Evolutionary conservation across 1,140 invertebrate genomes (phyloP).

Genomic region (Whitmania pigra): DNA sequence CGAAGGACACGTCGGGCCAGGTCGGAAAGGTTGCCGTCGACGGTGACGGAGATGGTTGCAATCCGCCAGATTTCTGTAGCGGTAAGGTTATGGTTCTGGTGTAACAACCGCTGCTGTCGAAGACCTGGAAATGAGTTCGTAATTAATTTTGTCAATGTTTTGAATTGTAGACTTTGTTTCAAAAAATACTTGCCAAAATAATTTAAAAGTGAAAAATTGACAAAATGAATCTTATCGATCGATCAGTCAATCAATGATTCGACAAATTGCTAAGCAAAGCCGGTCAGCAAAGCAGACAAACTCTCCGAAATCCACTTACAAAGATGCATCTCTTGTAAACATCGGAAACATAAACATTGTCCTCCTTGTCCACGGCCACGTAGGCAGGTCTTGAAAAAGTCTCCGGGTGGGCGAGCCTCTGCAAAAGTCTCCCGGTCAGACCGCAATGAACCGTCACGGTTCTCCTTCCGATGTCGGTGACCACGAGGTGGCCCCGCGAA

Average conservation of each 20-base stretch:
- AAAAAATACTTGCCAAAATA: no score
- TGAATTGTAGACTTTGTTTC: no score
- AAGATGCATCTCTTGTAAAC: no score
- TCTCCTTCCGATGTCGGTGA: not conserved
- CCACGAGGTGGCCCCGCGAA: conserved; percentile 1
- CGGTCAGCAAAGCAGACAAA: no score
- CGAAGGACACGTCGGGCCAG: not conserved
- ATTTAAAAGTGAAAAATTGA: no score
- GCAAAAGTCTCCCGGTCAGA: not conserved
- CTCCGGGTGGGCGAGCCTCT: not conserved
- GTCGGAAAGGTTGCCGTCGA: no score
- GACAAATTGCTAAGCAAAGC: no score
- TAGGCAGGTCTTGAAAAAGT: not conserved
- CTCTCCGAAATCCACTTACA: no score
- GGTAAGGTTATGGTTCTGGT: conserved; percentile 6
- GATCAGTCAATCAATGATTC: no score
- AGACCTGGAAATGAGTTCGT: conserved; percentile 14
- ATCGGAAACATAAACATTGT: conserved; percentile 23
- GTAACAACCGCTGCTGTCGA: conserved; percentile 20
- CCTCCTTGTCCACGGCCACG: conserved; percentile 19
- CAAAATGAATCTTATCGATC: no score
- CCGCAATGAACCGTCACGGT: conserved; percentile 2
- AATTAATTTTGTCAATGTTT: not conserved
- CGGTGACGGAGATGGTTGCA: not conserved
- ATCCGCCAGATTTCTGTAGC: not conserved